A percentile compares a stretch with the other conserved stretches of the same genome.
phyloP scores from a whole-genome alignment of 2,888 invertebrate species.

The Thumatha senex region DNA sequence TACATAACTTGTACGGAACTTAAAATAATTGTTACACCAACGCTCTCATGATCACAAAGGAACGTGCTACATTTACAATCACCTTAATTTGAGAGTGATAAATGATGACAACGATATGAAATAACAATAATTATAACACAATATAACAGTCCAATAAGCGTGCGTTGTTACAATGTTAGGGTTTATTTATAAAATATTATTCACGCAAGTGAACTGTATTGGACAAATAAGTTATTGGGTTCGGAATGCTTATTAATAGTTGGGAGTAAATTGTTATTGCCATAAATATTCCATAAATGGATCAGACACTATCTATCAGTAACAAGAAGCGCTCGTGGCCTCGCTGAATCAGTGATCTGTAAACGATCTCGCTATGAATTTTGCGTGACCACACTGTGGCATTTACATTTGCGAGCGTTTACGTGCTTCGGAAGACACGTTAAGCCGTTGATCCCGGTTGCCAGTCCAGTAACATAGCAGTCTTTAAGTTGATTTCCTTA shows the following conservation, averaged over 20 bases:
- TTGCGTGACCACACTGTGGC: too few species aligned
- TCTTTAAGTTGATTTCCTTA: too few species aligned
- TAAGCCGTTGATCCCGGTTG: too few species aligned
- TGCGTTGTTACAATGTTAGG: constrained; percentile 15
- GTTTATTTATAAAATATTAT: constrained; percentile 12
- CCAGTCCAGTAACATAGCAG: too few species aligned
- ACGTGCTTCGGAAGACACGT: too few species aligned
- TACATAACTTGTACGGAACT: constrained; percentile 1
- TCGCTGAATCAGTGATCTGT: too few species aligned
- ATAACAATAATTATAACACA: constrained; percentile 47
- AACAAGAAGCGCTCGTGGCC: too few species aligned
- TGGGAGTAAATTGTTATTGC: not conserved
- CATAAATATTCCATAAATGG: not conserved
- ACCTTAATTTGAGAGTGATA: constrained; percentile 57
- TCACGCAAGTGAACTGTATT: constrained; percentile 1
- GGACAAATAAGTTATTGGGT: not conserved
- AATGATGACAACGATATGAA: constrained; percentile 37
- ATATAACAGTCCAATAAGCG: constrained; percentile 24
- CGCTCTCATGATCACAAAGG: constrained; percentile 19
- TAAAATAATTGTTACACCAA: not conserved
- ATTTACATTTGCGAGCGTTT: too few species aligned
- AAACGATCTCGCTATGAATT: too few species aligned
- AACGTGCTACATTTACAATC: constrained; percentile 42
- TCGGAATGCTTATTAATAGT: not conserved
- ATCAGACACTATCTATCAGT: too few species aligned